Conservation (phyloP, 2,888 invertebrate species). For the Pecten maximus region DNA sequence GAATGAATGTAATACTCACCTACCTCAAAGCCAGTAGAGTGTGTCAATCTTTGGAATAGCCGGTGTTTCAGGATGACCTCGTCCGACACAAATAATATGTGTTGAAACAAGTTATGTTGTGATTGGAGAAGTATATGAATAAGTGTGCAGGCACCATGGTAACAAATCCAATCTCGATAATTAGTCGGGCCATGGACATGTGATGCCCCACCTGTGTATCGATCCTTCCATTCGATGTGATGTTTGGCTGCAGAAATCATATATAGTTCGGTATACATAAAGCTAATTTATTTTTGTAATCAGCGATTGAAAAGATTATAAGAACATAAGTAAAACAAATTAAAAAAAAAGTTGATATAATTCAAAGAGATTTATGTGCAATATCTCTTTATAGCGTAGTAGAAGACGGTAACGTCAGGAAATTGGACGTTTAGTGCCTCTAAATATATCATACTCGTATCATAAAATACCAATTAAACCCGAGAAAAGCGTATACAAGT, state of each 20-base stretch:
- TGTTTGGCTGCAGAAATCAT: neutral
- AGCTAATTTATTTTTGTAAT: neutral
- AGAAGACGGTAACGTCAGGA: neutral
- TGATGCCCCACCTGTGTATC: constrained; percentile 13
- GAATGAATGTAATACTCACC: neutral
- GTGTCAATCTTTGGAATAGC: neutral
- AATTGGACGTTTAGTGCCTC: neutral
- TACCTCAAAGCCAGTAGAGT: neutral
- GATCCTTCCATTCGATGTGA: neutral
- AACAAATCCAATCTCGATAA: constrained; percentile 21
- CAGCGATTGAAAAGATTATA: neutral
- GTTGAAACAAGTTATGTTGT: neutral
- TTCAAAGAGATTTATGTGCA: neutral
- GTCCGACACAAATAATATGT: neutral
- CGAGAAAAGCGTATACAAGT: neutral
- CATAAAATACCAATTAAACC: neutral
- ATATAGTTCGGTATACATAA: neutral
- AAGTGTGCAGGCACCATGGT: neutral
- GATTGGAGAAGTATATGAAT: constrained; percentile 1
- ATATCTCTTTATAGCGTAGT: neutral
- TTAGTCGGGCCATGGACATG: neutral
- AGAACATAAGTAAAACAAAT: neutral
- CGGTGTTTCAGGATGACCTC: neutral
- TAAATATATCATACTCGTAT: neutral
- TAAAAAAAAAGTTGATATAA: neutral